Conservation (phyloP, 2,888 invertebrate genomes). For the Hydraecia micacea region DNA sequence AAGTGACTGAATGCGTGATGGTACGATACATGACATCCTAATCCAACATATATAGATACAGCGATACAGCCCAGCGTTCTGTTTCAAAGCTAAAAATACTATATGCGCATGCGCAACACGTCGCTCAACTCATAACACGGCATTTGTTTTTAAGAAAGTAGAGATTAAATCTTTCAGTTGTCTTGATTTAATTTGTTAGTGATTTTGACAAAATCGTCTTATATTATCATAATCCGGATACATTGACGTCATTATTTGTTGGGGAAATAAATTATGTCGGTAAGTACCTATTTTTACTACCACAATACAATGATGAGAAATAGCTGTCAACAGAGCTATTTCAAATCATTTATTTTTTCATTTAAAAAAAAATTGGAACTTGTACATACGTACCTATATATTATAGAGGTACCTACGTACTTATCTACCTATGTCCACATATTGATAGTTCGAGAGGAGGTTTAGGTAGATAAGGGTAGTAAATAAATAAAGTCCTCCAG, state of each 20-base stretch:
- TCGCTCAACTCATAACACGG: slow-evolving; percentile 43
- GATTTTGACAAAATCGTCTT: slow-evolving; percentile 8
- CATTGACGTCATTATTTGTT: slow-evolving; percentile 4
- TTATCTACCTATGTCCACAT: not conserved
- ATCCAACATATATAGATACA: slow-evolving; percentile 20
- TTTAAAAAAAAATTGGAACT: not conserved
- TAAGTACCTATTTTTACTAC: slow-evolving; percentile 21
- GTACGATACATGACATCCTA: slow-evolving; percentile 11
- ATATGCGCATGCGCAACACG: slow-evolving; percentile 48
- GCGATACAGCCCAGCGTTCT: slow-evolving; percentile 24
- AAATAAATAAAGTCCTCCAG: not conserved
- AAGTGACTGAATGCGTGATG: slow-evolving; percentile 1
- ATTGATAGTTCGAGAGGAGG: not conserved
- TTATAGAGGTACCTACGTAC: not conserved
- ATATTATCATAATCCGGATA: not conserved
- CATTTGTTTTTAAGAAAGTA: slow-evolving; percentile 22
- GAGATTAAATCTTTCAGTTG: slow-evolving; percentile 6
- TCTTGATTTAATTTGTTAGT: slow-evolving; percentile 6
- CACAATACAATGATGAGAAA: not conserved
- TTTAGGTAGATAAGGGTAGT: not conserved
- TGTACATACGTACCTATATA: not conserved
- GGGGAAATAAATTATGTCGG: slow-evolving; percentile 19
- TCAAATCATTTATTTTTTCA: not conserved
- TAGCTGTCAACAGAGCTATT: not conserved
- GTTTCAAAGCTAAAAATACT: slow-evolving; percentile 51